Evolutionary conservation across 2,113 vertebrate genomes (phyloP), one percentile per base, ranked within the genome.

Genomic region (Ornithorhynchus anatinus): DNA sequence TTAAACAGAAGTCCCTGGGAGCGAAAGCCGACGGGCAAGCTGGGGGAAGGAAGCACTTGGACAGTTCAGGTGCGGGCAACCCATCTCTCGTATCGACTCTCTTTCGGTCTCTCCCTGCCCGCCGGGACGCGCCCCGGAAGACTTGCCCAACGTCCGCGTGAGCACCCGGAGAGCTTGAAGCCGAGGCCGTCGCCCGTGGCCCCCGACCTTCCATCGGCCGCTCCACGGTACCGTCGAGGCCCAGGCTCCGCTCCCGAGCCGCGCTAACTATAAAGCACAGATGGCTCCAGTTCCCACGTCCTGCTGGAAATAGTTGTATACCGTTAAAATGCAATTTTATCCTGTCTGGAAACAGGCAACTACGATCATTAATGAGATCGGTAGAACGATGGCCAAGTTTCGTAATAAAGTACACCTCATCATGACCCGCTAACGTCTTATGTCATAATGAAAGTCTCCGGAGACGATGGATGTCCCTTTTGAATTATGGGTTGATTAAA

Each of bases 311-410:
- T 17, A 86, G 50, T 61, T 79, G 84, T 70, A 69, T 25, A 44
- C 80, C 82, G 66, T 73, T 87, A 79, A 89, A 91, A 54, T 53
- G 70, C 61, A 75, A 33, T 82, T 88, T 90, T 81, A 80, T 83
- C 51, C 63, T 74, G 61, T 71, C 62, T 88, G 56, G 67, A 85
- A 73, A 50, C 84, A 89, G 77, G 67, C 86, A 84, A 81, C 62
- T 45, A 43, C 70, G 63, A 63, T 76, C 64, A 75, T 82, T 88
- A 92, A 92, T 91, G 85, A 92, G 85, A 88, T 86, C 86, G 89
- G 81, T 66, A 65, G 83, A 89, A 87, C 85, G 85, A 83, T 56
- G 70, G 74, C 44, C 77, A 80, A 81, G 79, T 84, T 88, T 75
- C 57, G 23, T 86, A 82, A 81, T 86, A 82, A 85, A 88, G 79